Percentiles rank a stretch among this genome's conserved stretches.
These are phyloP conservation scores for Trichechus manatus DNA, from an alignment of 2,113 vertebrate genomes.

Conservation along the genomic window DNA sequence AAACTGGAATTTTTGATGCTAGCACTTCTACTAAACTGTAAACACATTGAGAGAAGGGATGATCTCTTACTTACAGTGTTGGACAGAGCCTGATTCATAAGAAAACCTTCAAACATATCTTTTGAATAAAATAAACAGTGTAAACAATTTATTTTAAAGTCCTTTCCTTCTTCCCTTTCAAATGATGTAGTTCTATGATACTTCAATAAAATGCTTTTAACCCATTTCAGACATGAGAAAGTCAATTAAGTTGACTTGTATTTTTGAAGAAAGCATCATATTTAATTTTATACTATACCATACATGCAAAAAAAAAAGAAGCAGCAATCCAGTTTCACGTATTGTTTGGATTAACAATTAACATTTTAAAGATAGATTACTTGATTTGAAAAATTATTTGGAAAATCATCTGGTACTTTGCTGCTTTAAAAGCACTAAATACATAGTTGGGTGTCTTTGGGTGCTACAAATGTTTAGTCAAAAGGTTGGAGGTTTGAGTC, in stretches of 20 bases:
- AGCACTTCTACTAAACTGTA: not conserved
- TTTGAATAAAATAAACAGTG: not conserved
- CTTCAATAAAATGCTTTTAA: not conserved
- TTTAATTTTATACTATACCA: not conserved
- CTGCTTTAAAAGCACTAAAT: slow-evolving; percentile 75
- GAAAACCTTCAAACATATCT: not conserved
- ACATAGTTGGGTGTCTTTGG: not conserved
- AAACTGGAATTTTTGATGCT: not conserved
- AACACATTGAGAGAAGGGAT: not conserved
- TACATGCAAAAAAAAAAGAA: slow-evolving; percentile 61
- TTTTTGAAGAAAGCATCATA: not conserved
- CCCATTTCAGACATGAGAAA: slow-evolving; percentile 43
- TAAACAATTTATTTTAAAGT: not conserved
- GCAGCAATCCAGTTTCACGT: slow-evolving; percentile 55
- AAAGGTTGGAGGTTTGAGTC: not conserved
- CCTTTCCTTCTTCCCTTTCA: not conserved
- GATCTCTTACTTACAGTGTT: not conserved
- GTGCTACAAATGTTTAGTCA: not conserved
- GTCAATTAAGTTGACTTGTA: not conserved
- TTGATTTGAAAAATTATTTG: slow-evolving; percentile 75
- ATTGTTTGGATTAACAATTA: slow-evolving; percentile 81
- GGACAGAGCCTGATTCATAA: not conserved
- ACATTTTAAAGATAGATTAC: slow-evolving; percentile 84
- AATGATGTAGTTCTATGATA: not conserved
- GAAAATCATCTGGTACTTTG: slow-evolving; percentile 78